A percentile compares a stretch with the other conserved stretches of the same genome.
Conservation (phyloP, 2,888 invertebrate species). For the Meteorus cinctellus region DNA sequence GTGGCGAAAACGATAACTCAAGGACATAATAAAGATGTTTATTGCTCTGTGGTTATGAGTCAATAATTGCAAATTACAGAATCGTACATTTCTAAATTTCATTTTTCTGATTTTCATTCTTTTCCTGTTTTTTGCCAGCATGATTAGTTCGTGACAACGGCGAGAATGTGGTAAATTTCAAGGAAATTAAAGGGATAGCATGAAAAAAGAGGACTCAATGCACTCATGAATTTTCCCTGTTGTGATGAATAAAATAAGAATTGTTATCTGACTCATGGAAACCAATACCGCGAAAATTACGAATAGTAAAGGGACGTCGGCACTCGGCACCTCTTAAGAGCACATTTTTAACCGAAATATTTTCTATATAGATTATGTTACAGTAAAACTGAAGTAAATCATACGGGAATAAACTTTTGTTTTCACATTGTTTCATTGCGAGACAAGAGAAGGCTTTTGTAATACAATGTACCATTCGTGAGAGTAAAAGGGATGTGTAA, state of each 20-base stretch:
- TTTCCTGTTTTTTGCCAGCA: neutral
- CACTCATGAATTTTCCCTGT: neutral
- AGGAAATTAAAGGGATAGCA: neutral
- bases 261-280: neutral
- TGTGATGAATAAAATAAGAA: neutral
- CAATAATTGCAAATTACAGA: neutral
- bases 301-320: slow-evolving; percentile 12
- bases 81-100: neutral
- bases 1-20: neutral
- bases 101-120: neutral
- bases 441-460: neutral
- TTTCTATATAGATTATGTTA: neutral
- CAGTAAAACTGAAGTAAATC: neutral
- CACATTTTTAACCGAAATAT: neutral
- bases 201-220: neutral
- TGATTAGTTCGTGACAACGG: neutral
- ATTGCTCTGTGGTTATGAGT: neutral
- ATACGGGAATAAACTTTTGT: neutral
- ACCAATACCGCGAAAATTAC: neutral
- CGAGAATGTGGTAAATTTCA: neutral
- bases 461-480: neutral
- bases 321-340: neutral
- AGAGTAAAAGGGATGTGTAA: neutral
- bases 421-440: neutral
- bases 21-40: neutral